These are phyloP conservation scores for Emydura subglobosa DNA, from an alignment of 2,113 vertebrate genomes.

Conservation along the genomic window DNA sequence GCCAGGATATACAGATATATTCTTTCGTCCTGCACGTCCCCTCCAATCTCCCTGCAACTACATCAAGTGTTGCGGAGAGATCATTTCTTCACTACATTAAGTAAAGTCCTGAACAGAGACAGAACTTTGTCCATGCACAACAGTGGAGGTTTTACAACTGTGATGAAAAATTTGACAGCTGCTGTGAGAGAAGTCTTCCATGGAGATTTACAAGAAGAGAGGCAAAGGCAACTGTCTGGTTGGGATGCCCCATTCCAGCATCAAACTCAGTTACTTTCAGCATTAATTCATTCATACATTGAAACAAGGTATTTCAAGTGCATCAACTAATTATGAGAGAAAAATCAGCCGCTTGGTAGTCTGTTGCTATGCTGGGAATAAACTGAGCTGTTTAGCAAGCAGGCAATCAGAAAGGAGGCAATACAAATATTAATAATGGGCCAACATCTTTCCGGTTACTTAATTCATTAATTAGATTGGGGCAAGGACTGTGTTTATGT, in stretches of 20 bases:
- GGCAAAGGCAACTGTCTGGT: accelerated
- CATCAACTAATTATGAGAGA: accelerated
- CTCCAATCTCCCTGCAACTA: accelerated
- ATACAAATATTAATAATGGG: background rate
- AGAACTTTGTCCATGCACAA: background rate
- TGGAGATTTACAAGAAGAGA: accelerated
- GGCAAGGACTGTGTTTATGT: background rate
- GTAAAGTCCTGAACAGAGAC: accelerated
- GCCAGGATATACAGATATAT: accelerated
- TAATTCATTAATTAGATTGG: background rate
- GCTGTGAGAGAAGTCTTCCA: background rate
- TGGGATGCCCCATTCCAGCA: accelerated
- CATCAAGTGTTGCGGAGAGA: background rate
- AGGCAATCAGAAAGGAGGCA: accelerated
- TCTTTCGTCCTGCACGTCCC: accelerated
- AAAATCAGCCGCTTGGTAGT: background rate
- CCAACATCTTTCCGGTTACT: accelerated
- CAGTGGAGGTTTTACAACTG: accelerated
- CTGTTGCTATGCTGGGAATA: accelerated
- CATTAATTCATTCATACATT: accelerated
- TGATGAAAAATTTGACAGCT: background rate
- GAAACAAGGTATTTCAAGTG: background rate
- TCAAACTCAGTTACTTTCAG: accelerated
- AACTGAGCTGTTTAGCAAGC: background rate
- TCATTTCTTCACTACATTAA: accelerated